Conservation (phyloP, 2,113 vertebrate genomes). For the Sphyrna mokarran region DNA sequence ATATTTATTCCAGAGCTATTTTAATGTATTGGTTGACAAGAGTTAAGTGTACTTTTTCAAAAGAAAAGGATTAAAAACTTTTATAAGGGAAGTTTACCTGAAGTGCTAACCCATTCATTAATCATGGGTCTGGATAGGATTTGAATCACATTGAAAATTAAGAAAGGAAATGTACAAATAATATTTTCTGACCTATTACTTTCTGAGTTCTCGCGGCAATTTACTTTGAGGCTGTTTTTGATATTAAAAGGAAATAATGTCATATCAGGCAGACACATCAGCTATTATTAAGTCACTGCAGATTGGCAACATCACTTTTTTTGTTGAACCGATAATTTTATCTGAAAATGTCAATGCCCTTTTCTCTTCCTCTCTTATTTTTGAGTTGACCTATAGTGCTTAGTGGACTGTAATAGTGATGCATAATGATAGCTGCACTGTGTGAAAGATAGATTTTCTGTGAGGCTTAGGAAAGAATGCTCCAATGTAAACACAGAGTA, state of each 20-base stretch:
- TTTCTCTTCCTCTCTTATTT: neutral
- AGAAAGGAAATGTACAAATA: neutral
- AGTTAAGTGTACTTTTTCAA: neutral
- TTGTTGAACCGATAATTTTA: slow-evolving; percentile 15
- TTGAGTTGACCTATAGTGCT: slow-evolving; percentile 31
- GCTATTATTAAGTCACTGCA: neutral
- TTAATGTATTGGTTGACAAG: neutral
- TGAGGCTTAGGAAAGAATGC: slow-evolving; percentile 23
- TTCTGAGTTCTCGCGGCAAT: neutral
- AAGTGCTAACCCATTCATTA: neutral
- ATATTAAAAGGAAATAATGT: slow-evolving; percentile 3
- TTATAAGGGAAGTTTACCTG: neutral
- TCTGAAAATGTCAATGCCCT: slow-evolving; percentile 32
- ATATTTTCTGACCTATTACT: neutral
- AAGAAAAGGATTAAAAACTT: neutral
- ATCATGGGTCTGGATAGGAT: neutral
- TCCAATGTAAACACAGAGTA: slow-evolving; percentile 15
- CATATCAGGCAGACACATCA: neutral
- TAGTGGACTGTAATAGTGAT: slow-evolving; percentile 22
- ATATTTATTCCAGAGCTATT: neutral
- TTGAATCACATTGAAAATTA: neutral
- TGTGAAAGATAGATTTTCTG: slow-evolving; percentile 12
- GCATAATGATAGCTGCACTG: neutral
- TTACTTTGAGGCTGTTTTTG: neutral
- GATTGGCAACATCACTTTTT: neutral